A percentile compares a stretch with the other conserved stretches of the same genome.
Evolutionary conservation across 2,797 vertebrate species (phyloP).

Genomic region (Lateolabrax maculatus): DNA sequence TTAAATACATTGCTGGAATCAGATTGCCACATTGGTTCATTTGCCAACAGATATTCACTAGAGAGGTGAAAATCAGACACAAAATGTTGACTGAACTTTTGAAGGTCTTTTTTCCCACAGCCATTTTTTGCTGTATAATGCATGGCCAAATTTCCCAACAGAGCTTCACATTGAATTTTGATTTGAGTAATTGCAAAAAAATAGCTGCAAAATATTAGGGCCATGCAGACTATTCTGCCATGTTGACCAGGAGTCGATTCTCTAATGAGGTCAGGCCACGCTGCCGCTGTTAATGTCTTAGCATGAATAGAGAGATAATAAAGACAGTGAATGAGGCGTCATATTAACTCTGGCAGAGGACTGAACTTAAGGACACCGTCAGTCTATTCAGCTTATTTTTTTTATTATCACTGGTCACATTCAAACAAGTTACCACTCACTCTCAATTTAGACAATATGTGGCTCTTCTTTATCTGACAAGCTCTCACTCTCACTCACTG

Average conservation of each 20-base stretch:
- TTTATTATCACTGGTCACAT: constrained; percentile 13
- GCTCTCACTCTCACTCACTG: neutral
- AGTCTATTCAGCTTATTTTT: neutral
- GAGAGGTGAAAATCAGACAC: neutral
- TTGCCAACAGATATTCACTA: neutral
- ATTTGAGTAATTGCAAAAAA: neutral
- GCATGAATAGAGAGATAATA: constrained; percentile 24
- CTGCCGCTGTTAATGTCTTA: constrained; percentile 28
- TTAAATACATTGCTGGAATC: neutral
- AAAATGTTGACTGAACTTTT: neutral
- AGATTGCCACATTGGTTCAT: neutral
- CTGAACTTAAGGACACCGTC: neutral
- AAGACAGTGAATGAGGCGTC: constrained; percentile 25
- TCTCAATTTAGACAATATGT: neutral
- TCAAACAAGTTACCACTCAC: constrained; percentile 9
- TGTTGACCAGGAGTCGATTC: neutral
- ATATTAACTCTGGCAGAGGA: constrained; percentile 17
- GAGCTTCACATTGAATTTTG: neutral
- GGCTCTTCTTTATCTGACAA: constrained; percentile 13
- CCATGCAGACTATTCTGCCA: neutral
- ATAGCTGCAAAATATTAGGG: neutral
- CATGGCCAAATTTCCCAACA: neutral
- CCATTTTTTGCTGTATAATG: neutral
- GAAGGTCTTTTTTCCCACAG: neutral
- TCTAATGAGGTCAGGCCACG: constrained; percentile 23